Conservation (phyloP, 2,797 vertebrate genomes). For the Sparus aurata region DNA sequence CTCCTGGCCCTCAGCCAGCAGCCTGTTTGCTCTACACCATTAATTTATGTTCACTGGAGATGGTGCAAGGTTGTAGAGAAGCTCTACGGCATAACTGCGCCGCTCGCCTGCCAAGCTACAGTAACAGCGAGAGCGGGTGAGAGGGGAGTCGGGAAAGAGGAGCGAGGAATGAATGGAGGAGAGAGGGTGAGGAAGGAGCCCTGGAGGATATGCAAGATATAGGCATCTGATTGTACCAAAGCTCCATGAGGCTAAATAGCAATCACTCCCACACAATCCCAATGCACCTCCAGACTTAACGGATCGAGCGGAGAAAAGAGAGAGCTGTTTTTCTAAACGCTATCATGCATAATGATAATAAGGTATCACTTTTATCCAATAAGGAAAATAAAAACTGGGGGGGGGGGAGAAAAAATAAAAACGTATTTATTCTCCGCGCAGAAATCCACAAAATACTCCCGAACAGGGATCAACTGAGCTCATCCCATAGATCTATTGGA, state of each 20-base stretch:
- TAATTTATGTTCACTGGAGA: slow-evolving; percentile 95
- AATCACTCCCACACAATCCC: slow-evolving; percentile 87
- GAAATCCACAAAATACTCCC: slow-evolving; percentile 46
- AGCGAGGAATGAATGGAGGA: slow-evolving; percentile 54
- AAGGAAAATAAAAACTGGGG: slow-evolving; percentile 53
- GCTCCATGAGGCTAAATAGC: slow-evolving; percentile 88
- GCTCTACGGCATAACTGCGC: slow-evolving; percentile 86
- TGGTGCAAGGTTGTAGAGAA: slow-evolving; percentile 92
- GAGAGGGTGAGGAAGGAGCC: slow-evolving; percentile 79
- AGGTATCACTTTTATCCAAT: slow-evolving; percentile 62
- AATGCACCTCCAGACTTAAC: slow-evolving; percentile 77
- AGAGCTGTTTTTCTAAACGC: slow-evolving; percentile 58
- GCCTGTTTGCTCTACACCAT: slow-evolving; percentile 94
- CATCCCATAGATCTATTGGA: slow-evolving; percentile 46
- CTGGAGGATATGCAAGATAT: slow-evolving; percentile 85
- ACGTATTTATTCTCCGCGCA: slow-evolving; percentile 18
- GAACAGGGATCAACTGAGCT: slow-evolving; percentile 27
- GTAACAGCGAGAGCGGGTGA: slow-evolving; percentile 79
- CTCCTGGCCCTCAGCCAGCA: slow-evolving; percentile 88
- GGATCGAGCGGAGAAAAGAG: slow-evolving; percentile 58
- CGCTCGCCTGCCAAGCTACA: slow-evolving; percentile 89
- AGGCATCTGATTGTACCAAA: slow-evolving; percentile 83
- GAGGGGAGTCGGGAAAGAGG: slow-evolving; percentile 58
- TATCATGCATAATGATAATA: slow-evolving; percentile 67
- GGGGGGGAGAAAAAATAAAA: neutral